These are phyloP conservation scores for Amblyopsis hoosieri DNA, from an alignment of 2,797 vertebrate genomes.

Conservation along the genomic window DNA sequence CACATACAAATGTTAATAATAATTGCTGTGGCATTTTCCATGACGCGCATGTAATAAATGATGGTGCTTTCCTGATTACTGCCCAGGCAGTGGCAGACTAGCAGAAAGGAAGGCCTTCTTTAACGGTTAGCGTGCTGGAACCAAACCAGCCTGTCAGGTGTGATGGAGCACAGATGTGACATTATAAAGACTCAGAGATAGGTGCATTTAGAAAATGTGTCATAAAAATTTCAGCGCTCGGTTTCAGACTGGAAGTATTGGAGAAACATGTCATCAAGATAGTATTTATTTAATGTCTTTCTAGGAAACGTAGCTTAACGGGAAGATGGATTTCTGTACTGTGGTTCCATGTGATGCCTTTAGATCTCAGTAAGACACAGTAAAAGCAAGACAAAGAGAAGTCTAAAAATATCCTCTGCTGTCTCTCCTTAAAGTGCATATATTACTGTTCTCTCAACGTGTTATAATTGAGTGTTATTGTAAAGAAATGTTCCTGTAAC, in stretches of 20 bases:
- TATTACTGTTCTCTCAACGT: too few species aligned
- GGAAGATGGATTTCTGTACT: background rate
- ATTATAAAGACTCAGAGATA: constrained; percentile 67
- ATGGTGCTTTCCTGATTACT: constrained; percentile 4
- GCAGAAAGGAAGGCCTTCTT: constrained; percentile 40
- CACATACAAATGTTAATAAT: constrained; percentile 3
- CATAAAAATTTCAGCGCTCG: constrained; percentile 69
- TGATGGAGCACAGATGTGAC: constrained; percentile 67
- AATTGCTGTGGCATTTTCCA: constrained; percentile 3
- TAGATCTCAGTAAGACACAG: background rate
- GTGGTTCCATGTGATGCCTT: background rate
- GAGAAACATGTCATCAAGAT: constrained; percentile 60
- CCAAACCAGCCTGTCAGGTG: constrained; percentile 59
- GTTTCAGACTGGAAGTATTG: constrained; percentile 53
- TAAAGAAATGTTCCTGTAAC: too few species aligned
- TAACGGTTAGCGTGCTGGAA: constrained; percentile 45
- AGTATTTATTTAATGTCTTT: constrained; percentile 71
- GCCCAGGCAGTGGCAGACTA: constrained; percentile 18
- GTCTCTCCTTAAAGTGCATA: too few species aligned
- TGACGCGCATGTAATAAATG: constrained; percentile 4
- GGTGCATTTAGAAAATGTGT: constrained; percentile 62
- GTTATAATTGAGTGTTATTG: too few species aligned
- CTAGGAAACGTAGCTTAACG: constrained; percentile 41
- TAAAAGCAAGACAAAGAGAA: too few species aligned
- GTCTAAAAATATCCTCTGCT: too few species aligned